Percentiles rank a stretch among this genome's conserved stretches.
These are phyloP conservation scores for Gonatopus flavifemur DNA, from an alignment of 1,140 invertebrate genomes.

Conservation along the genomic window DNA sequence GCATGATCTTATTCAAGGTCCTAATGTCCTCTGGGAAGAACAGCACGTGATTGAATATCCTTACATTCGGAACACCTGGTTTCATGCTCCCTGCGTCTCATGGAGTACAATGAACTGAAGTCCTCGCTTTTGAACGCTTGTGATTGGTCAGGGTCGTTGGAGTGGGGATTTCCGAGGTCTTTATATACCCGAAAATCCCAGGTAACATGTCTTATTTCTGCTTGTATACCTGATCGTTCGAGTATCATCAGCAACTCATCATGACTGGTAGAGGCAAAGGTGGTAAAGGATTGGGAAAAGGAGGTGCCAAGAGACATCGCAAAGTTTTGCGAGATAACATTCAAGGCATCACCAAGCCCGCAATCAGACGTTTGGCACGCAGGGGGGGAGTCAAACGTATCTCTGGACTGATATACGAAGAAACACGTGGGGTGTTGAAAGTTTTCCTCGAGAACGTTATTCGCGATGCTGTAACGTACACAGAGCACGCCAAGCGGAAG, in stretches of 20 bases:
- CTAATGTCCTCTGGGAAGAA: no score
- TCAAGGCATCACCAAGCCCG: constrained; percentile 29
- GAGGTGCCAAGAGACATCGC: constrained; percentile 29
- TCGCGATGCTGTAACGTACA: constrained; percentile 27
- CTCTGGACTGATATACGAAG: constrained; percentile 30
- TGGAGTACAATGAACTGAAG: not conserved
- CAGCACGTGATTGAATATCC: not conserved
- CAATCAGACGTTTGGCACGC: constrained; percentile 25
- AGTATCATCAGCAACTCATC: not conserved
- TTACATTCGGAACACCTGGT: not conserved
- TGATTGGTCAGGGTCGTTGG: not conserved
- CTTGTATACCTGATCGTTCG: no score
- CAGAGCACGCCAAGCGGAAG: constrained; percentile 26
- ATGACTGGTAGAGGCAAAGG: constrained; percentile 33
- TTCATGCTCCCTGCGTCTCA: not conserved
- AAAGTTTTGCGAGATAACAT: constrained; percentile 33
- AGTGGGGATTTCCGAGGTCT: not conserved
- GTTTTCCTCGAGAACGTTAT: constrained; percentile 30
- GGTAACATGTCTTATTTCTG: no score
- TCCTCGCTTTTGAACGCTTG: not conserved
- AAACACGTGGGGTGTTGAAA: constrained; percentile 26
- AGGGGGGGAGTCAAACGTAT: constrained; percentile 31
- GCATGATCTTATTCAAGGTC: no score
- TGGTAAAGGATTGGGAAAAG: constrained; percentile 32
- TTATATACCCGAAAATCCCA: no score